Conservation (phyloP, 2,888 invertebrate species). For the Amphipyra tragopoginis region DNA sequence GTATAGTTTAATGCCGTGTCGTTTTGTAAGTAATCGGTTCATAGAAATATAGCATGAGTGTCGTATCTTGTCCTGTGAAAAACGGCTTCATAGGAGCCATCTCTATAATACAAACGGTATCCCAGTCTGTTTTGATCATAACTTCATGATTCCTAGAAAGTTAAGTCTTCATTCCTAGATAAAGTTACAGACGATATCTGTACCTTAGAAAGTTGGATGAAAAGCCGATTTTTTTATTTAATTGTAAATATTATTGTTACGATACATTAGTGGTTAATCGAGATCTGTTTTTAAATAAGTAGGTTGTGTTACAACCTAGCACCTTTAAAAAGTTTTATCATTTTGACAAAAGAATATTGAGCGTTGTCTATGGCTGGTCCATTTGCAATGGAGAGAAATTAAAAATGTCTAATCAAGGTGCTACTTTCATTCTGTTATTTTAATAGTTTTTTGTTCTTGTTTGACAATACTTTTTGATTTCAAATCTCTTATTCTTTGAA, state of each 20-base stretch:
- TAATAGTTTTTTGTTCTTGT: constrained; percentile 6
- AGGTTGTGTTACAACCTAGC: constrained; percentile 67
- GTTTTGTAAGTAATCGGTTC: no score
- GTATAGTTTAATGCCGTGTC: no score
- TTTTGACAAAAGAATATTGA: constrained; percentile 72
- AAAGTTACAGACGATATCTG: constrained; percentile 37
- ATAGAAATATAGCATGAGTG: no score
- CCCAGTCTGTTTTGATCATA: neutral
- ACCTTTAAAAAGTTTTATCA: constrained; percentile 67
- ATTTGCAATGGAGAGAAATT: constrained; percentile 60
- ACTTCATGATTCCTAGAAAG: constrained; percentile 21
- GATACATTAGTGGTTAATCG: constrained; percentile 77
- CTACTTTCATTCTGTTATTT: constrained; percentile 53
- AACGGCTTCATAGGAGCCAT: no score
- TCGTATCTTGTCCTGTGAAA: no score
- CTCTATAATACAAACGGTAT: no score
- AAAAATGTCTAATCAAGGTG: constrained; percentile 46
- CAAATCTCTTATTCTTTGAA: neutral
- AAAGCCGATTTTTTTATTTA: constrained; percentile 67
- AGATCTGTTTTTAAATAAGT: constrained; percentile 82
- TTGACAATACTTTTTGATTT: neutral
- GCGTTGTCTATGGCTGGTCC: constrained; percentile 71
- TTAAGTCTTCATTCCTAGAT: constrained; percentile 40
- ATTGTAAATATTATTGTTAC: constrained; percentile 81
- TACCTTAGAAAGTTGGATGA: constrained; percentile 50